These are phyloP conservation scores for Pollicipes pollicipes DNA, from an alignment of 1,140 invertebrate genomes.

Conservation along the genomic window DNA sequence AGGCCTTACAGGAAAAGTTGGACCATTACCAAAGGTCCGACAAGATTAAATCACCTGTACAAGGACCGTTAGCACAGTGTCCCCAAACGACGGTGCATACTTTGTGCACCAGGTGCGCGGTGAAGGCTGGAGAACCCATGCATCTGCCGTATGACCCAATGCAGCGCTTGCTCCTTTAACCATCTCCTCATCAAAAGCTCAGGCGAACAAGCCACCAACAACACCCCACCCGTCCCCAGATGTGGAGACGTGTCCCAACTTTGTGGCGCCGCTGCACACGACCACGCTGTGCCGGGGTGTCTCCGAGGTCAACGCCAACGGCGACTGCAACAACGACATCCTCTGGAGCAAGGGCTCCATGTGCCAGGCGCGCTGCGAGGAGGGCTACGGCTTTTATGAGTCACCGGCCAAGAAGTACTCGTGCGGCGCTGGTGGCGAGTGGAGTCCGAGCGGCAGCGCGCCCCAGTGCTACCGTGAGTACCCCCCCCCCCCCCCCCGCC, in stretches of 20 bases:
- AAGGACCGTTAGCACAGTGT: too few species aligned
- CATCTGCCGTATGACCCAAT: too few species aligned
- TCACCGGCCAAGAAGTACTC: constrained; percentile 18
- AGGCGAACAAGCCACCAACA: neutral
- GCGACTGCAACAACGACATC: constrained; percentile 18
- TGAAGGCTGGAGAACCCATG: too few species aligned
- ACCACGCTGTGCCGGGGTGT: constrained; percentile 19
- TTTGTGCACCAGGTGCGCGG: too few species aligned
- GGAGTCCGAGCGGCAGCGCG: constrained; percentile 17
- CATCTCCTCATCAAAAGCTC: too few species aligned
- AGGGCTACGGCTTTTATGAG: constrained; percentile 19
- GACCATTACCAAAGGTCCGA: too few species aligned
- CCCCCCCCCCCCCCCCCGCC: too few species aligned
- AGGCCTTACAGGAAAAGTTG: too few species aligned
- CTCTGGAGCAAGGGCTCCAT: constrained; percentile 20
- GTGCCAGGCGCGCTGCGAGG: constrained; percentile 18
- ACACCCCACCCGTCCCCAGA: constrained; percentile 10
- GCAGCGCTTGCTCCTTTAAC: too few species aligned
- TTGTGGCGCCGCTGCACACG: constrained; percentile 20
- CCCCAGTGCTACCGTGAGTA: constrained; percentile 20
- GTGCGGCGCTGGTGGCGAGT: constrained; percentile 18
- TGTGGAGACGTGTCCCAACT: constrained; percentile 19
- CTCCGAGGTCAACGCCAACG: constrained; percentile 19
- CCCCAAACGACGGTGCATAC: too few species aligned
- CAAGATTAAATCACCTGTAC: too few species aligned